Conservation (phyloP, 2,797 vertebrate genomes). For the Pseudochirops corinnae region DNA sequence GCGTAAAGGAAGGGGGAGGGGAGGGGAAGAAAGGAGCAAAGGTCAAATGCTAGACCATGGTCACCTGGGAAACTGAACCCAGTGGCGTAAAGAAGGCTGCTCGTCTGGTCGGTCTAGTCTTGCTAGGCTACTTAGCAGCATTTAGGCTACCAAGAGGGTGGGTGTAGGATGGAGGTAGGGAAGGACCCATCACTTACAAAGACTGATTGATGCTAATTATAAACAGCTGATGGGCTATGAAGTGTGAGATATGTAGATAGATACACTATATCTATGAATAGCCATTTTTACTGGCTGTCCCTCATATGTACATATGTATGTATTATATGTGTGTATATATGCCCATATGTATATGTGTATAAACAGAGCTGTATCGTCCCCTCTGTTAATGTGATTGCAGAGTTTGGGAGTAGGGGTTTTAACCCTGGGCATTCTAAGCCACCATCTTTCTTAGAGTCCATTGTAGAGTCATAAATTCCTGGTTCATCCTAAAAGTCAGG, state of each 20-base stretch:
- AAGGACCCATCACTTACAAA: slow-evolving; percentile 51
- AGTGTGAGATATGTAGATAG: slow-evolving; percentile 6
- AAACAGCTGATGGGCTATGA: slow-evolving; percentile 68
- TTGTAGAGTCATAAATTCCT: background rate
- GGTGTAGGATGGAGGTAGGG: background rate
- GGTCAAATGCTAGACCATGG: slow-evolving; percentile 8
- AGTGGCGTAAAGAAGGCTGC: slow-evolving; percentile 65
- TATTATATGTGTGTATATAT: background rate
- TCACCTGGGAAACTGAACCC: background rate
- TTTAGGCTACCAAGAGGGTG: slow-evolving; percentile 51
- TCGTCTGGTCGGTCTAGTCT: slow-evolving; percentile 63
- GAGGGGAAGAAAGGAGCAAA: background rate
- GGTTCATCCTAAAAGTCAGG: background rate
- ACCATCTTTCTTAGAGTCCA: background rate
- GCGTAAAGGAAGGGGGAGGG: background rate
- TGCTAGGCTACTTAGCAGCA: slow-evolving; percentile 76
- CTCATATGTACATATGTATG: background rate
- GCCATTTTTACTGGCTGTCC: background rate
- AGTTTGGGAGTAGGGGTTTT: slow-evolving; percentile 38
- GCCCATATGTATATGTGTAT: background rate
- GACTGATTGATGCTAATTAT: slow-evolving; percentile 59
- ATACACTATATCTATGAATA: background rate
- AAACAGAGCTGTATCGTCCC: slow-evolving; percentile 61
- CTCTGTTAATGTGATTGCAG: background rate
- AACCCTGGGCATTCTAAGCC: background rate